These are phyloP conservation scores for Acheta domesticus DNA, from an alignment of 2,888 invertebrate genomes.

Conservation along the genomic window DNA sequence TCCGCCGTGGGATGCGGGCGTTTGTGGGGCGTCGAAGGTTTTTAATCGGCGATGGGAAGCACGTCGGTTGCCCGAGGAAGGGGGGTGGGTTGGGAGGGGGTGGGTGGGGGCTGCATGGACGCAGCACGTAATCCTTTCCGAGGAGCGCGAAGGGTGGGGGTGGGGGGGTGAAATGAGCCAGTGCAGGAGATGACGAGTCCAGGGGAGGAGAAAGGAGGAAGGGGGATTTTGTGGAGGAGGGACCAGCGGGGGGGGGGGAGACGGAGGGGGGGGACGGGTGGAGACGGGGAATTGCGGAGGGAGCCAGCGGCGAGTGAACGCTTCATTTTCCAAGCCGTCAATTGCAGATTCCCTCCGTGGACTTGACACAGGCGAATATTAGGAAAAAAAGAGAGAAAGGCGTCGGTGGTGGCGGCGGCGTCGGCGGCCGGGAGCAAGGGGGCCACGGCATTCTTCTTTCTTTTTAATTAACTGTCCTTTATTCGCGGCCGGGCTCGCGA, in stretches of 20 bases:
- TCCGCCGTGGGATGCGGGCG: too few species aligned
- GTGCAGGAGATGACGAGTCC: too few species aligned
- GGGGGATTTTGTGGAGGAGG: not conserved
- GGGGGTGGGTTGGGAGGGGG: too few species aligned
- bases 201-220: not conserved
- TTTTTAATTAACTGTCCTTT: slow-evolving; percentile 33
- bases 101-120: too few species aligned
- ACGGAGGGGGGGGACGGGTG: not conserved
- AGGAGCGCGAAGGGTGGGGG: too few species aligned
- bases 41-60: too few species aligned
- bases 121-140: too few species aligned
- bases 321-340: slow-evolving; percentile 40
- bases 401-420: slow-evolving; percentile 5
- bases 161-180: too few species aligned
- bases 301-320: slow-evolving; percentile 30
- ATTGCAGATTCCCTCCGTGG: slow-evolving; percentile 37
- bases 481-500: slow-evolving; percentile 18
- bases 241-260: too few species aligned
- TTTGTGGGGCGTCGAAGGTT: too few species aligned
- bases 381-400: slow-evolving; percentile 25
- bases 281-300: slow-evolving; percentile 20
- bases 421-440: not conserved
- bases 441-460: slow-evolving; percentile 20
- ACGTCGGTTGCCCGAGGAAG: too few species aligned
- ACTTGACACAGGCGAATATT: slow-evolving; percentile 35